Evolutionary conservation across 1,140 invertebrate genomes (phyloP), one percentile per base, ranked within the genome.

Genomic region (Pararge aegeria): DNA sequence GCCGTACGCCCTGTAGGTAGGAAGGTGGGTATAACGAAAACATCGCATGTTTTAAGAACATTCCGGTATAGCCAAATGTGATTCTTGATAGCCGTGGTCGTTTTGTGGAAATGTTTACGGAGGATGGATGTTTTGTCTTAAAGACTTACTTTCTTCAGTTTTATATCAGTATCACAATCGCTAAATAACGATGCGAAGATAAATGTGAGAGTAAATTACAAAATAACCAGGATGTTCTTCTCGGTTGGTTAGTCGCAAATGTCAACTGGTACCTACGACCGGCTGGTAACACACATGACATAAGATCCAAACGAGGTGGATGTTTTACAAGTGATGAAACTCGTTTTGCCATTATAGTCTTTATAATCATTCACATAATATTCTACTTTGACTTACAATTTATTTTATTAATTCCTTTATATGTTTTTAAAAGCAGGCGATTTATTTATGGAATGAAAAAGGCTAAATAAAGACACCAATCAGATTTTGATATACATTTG

Each of bases 211-310:
- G 20, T 44, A 19, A n/a, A 55, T 77, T 78, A 50, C 64, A 58
- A 77, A 70, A 81, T 30, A 38, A 24, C 66, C 60, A 63, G 60
- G 68, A 76, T 69, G 70, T 64, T 63, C 60, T 37, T 54, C 64
- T 61, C 40, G 37, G 44, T 53, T 38, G 24, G 52, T 77, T 70
- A 53, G 44, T 55, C 55, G 58, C 68, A 77, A 83, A 83, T 83
- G 74, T 79, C 76, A 83, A 75, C 74, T 48, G 56, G 73, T 76
- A 59, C 61, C 57, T 20, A 54, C 21, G 21, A 30, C 44, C 44
- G 40, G 46, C 50, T 24, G 55, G 56, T 78, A 60, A 58, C 64
- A 68, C 38, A 40, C 49, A 54, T 72, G 70, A 66, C 51, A 64
- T 66, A 61, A 61, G n/a, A 42, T 51, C 20, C 20, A 42, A 42